Conservation (phyloP, 2,888 invertebrate species). For the Polyommatus icarus region DNA sequence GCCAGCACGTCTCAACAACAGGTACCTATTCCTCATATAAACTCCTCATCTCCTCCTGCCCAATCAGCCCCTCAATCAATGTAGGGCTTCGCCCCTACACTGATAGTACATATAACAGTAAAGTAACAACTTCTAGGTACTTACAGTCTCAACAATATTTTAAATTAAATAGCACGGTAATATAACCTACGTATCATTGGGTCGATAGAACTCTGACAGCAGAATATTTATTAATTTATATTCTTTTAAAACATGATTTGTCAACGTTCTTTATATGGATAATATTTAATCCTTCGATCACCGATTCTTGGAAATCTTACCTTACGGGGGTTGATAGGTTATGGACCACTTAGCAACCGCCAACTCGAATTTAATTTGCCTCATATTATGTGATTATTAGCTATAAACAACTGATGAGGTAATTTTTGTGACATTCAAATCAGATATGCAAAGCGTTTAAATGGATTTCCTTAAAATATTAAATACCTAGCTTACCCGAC, state of each 20-base stretch:
- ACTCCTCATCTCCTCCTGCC: no score
- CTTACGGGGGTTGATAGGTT: no score
- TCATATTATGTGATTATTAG: background rate
- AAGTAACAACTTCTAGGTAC: no score
- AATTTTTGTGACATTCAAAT: slow-evolving; percentile 1
- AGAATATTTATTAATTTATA: background rate
- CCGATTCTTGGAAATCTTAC: no score
- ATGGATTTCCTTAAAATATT: background rate
- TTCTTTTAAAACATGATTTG: background rate
- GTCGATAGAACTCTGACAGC: background rate
- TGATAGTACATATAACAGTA: no score
- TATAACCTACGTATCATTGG: background rate
- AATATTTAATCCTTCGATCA: no score
- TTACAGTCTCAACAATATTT: background rate
- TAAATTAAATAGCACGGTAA: background rate
- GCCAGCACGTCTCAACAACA: no score
- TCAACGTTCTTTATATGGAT: background rate
- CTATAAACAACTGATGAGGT: background rate
- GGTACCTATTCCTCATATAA: no score
- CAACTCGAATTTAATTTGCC: background rate
- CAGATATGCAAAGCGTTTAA: background rate
- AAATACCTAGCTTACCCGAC: no score
- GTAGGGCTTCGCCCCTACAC: no score
- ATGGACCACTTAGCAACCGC: background rate
- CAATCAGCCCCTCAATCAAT: no score